Evolutionary conservation across 2,113 vertebrate genomes (phyloP).

Genomic region (Ctenomys sociabilis): DNA sequence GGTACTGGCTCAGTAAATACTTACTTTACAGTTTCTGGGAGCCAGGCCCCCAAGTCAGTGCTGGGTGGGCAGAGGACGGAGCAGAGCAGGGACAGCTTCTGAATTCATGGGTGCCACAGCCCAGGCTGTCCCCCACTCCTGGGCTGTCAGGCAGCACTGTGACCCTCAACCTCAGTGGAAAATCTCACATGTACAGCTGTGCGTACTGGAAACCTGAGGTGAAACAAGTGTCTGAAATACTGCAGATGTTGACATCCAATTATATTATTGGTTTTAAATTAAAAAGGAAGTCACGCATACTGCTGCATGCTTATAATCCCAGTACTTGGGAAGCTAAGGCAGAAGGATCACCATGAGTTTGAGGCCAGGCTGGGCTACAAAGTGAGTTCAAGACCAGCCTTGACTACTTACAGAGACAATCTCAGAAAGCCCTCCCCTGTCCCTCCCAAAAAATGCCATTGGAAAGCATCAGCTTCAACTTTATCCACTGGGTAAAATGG

Average conservation of each 20-base stretch:
- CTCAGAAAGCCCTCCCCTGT: not conserved
- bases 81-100: not conserved
- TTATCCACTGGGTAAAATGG: not conserved
- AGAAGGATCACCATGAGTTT: not conserved
- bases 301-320: not conserved
- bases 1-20: conserved; percentile 29
- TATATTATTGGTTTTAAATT: conserved; percentile 10
- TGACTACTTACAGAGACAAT: not conserved
- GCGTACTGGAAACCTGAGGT: conserved; percentile 34
- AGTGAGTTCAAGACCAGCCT: not conserved
- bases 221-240: conserved; percentile 12
- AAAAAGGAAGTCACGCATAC: not conserved
- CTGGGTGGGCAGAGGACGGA: not conserved
- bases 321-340: not conserved
- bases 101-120: not conserved
- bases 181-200: not conserved
- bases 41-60: not conserved
- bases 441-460: not conserved
- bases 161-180: not conserved
- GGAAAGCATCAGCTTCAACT: not conserved
- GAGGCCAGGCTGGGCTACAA: not conserved
- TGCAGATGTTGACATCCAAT: not conserved
- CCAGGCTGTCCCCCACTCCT: not conserved
- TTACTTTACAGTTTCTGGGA: conserved; percentile 36
- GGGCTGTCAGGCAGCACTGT: rapidly evolving